Percentiles rank a stretch among this genome's conserved stretches.
These are phyloP conservation scores for Pteronura brasiliensis DNA, from an alignment of 2,113 vertebrate species.

Conservation along the genomic window DNA sequence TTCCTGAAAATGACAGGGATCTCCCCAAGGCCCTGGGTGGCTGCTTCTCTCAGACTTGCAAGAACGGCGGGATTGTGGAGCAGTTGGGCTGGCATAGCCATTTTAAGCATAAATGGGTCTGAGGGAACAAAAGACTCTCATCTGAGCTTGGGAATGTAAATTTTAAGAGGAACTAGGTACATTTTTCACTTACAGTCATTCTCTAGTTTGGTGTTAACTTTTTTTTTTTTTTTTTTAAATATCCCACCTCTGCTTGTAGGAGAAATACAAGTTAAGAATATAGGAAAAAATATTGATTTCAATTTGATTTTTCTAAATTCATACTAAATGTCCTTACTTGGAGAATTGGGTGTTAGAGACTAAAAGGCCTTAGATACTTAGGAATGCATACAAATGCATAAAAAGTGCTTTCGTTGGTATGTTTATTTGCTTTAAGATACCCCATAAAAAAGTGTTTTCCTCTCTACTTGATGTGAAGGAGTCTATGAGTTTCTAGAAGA, in stretches of 20 bases:
- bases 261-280: background rate
- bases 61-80: background rate
- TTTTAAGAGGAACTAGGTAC: background rate
- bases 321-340: background rate
- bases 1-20: background rate
- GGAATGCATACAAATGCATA: background rate
- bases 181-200: slow-evolving; percentile 40
- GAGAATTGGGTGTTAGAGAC: background rate
- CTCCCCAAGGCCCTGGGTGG: background rate
- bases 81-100: background rate
- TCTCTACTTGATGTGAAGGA: background rate
- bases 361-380: background rate
- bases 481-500: background rate
- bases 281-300: background rate
- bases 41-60: background rate
- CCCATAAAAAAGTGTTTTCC: background rate
- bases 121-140: background rate
- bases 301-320: slow-evolving; percentile 27
- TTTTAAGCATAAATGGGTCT: background rate
- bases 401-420: background rate
- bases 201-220: slow-evolving; percentile 1
- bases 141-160: background rate
- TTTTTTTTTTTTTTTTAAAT: slow-evolving; percentile 47
- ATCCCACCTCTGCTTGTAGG: slow-evolving; percentile 45
- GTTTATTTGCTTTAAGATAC: background rate